Evolutionary conservation across 2,888 invertebrate genomes (phyloP).

Genomic region (Hylaea fasciaria): DNA sequence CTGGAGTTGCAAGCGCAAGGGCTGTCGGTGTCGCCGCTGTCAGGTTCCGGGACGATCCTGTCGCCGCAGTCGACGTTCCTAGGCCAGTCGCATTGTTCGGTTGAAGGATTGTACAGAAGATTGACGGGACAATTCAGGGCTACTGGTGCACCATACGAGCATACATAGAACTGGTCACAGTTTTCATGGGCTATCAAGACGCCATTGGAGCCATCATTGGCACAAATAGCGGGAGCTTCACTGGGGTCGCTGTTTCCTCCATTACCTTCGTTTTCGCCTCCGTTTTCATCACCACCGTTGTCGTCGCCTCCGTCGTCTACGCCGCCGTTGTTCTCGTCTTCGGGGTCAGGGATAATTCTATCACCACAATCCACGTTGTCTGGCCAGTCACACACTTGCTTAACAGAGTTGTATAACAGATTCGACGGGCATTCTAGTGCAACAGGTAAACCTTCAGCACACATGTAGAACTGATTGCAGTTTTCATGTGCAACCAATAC

Average conservation of each 20-base stretch:
- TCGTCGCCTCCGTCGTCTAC: background rate
- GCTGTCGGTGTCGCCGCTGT: constrained; percentile 20
- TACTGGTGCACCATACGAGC: constrained; percentile 37
- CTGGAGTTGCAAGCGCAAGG: constrained; percentile 40
- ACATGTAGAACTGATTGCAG: constrained; percentile 69
- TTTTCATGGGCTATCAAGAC: constrained; percentile 41
- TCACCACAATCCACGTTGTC: constrained; percentile 39
- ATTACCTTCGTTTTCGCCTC: constrained; percentile 9
- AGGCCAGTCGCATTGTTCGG: constrained; percentile 43
- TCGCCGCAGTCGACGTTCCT: constrained; percentile 40
- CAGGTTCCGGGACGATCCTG: constrained; percentile 30
- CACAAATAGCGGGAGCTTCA: constrained; percentile 52
- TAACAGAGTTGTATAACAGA: constrained; percentile 78
- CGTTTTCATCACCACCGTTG: background rate
- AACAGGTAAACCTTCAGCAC: constrained; percentile 83
- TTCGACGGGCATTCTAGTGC: constrained; percentile 82
- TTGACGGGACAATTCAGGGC: constrained; percentile 31
- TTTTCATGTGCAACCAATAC: constrained; percentile 49
- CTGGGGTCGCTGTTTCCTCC: constrained; percentile 41
- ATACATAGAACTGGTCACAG: constrained; percentile 46
- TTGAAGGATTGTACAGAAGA: constrained; percentile 38
- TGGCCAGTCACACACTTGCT: constrained; percentile 66
- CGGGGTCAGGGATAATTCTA: constrained; percentile 29
- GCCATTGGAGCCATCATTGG: constrained; percentile 36
- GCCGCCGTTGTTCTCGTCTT: constrained; percentile 1